Conservation (phyloP, 2,113 vertebrate species). For the Salvator merianae region DNA sequence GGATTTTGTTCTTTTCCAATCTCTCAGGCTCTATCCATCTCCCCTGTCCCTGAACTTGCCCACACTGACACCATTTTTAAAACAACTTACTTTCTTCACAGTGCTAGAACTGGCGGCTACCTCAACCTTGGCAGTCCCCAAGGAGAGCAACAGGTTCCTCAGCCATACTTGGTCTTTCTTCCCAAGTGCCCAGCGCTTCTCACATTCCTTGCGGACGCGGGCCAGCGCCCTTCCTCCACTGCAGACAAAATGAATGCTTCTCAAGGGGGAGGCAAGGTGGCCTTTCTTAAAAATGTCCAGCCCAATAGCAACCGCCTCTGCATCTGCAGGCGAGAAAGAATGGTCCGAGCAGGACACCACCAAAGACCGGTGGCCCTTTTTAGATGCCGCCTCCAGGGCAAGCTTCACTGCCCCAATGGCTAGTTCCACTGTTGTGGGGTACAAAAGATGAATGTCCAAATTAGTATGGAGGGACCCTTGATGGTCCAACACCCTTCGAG, state of each 20-base stretch:
- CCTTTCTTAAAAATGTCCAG: neutral
- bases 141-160: neutral
- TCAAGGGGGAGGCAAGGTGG: neutral
- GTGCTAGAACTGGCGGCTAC: neutral
- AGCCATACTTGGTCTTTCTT: neutral
- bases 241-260: neutral
- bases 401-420: neutral
- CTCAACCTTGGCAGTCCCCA: neutral
- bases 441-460: neutral
- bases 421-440: neutral
- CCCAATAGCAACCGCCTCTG: neutral
- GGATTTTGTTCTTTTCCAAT: too few relatives aligned
- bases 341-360: neutral
- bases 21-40: neutral
- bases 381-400: neutral
- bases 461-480: neutral
- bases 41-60: neutral
- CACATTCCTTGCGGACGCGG: neutral
- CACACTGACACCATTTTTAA: neutral
- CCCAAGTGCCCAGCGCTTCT: neutral
- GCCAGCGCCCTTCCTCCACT: neutral
- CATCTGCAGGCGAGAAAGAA: neutral
- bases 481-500: neutral
- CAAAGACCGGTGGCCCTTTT: neutral
- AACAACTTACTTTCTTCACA: conserved; percentile 13